phyloP scores from a whole-genome alignment of 2,888 invertebrate species.

The Lamellibrachia columna region DNA sequence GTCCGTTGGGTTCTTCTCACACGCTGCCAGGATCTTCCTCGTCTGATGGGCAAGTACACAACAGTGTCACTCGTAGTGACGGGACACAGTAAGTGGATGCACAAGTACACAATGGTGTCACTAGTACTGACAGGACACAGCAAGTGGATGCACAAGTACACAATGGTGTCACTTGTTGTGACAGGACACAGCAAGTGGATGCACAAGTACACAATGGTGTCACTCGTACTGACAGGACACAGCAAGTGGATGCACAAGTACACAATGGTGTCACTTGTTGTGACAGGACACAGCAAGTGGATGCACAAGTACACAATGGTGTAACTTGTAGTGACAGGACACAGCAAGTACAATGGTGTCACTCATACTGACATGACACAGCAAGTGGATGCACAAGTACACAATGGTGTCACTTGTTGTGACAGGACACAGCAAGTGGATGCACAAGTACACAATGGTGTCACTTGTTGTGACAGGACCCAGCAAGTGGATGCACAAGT shows the following conservation, averaged over 20 bases:
- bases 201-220: neutral
- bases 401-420: neutral
- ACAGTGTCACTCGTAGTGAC: neutral
- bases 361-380: neutral
- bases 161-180: neutral
- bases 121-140: neutral
- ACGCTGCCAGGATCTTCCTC: constrained; percentile 91
- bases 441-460: too few relatives aligned
- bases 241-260: constrained; percentile 57
- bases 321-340: neutral
- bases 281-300: neutral
- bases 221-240: neutral
- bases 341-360: neutral
- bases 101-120: neutral
- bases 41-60: constrained; percentile 72
- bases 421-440: too few relatives aligned
- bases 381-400: neutral
- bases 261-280: neutral
- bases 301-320: neutral
- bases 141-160: constrained; percentile 57
- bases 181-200: neutral
- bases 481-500: too few relatives aligned
- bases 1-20: constrained; percentile 89
- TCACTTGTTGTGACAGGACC: too few relatives aligned
- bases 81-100: neutral